Conservation (phyloP, 2,797 vertebrate genomes). For the Sebastes hubbsi region DNA sequence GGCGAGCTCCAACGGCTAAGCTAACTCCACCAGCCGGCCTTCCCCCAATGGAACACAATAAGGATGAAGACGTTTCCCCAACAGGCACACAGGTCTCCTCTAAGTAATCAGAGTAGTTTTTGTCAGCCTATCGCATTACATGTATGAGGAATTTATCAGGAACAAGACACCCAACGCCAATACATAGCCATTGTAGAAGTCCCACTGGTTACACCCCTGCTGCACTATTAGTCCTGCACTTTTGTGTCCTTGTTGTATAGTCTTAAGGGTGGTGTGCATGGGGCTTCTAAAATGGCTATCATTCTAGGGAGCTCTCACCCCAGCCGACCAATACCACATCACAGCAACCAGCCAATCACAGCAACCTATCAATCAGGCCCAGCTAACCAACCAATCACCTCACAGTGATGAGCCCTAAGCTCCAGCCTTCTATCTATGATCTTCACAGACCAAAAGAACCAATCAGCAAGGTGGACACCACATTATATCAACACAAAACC, state of each 20-base stretch:
- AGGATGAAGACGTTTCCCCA: slow-evolving; percentile 54
- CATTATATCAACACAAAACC: slow-evolving; percentile 3
- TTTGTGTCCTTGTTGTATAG: slow-evolving; percentile 24
- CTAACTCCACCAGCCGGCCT: slow-evolving; percentile 43
- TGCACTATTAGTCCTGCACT: slow-evolving; percentile 44
- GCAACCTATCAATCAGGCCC: slow-evolving; percentile 38
- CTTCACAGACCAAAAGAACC: slow-evolving; percentile 37
- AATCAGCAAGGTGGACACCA: slow-evolving; percentile 1
- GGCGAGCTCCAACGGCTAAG: slow-evolving; percentile 21
- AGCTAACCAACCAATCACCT: slow-evolving; percentile 38
- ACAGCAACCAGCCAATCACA: slow-evolving; percentile 59
- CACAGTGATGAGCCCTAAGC: slow-evolving; percentile 14
- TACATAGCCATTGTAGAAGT: slow-evolving; percentile 34
- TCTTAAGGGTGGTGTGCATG: slow-evolving; percentile 42
- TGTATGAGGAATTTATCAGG: slow-evolving; percentile 12
- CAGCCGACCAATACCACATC: slow-evolving; percentile 22
- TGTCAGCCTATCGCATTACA: slow-evolving; percentile 17
- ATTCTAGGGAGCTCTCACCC: not conserved
- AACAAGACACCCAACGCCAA: slow-evolving; percentile 12
- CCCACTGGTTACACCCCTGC: slow-evolving; percentile 27
- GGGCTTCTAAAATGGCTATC: slow-evolving; percentile 29
- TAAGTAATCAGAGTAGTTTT: slow-evolving; percentile 40
- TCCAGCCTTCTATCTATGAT: slow-evolving; percentile 29
- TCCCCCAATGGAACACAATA: slow-evolving; percentile 59
- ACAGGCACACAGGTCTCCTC: slow-evolving; percentile 52